Conservation (phyloP, 1,140 invertebrate species). For the Tyrophagus putrescentiae region DNA sequence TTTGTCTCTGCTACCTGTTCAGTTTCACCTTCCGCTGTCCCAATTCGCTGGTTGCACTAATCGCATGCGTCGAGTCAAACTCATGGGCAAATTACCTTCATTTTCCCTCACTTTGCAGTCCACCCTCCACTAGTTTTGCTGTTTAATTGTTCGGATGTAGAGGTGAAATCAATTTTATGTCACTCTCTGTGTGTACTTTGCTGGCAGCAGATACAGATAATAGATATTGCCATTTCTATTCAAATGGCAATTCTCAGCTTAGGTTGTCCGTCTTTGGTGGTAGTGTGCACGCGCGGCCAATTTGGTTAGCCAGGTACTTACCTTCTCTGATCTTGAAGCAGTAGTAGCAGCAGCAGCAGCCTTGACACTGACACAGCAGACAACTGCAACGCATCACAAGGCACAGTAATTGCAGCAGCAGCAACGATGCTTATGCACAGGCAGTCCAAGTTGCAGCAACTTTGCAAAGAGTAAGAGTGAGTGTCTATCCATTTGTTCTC, state of each 20-base stretch:
- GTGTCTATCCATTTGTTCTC: no score
- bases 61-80: background rate
- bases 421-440: no score
- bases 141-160: constrained; percentile 11
- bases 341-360: no score
- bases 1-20: background rate
- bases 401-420: constrained; percentile 12
- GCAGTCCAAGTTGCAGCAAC: no score
- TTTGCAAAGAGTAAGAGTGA: no score
- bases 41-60: constrained; percentile 5
- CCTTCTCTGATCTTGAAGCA: no score
- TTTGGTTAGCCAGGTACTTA: no score
- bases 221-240: no score
- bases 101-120: background rate
- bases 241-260: no score
- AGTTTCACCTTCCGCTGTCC: constrained; percentile 1
- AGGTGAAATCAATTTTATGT: constrained; percentile 3
- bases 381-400: constrained; percentile 5
- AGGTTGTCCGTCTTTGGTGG: no score
- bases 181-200: background rate
- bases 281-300: no score
- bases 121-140: background rate
- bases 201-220: no score
- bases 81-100: background rate
- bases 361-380: background rate